These are phyloP conservation scores for Eupithecia centaureata DNA, from an alignment of 2,888 invertebrate genomes.

Conservation along the genomic window DNA sequence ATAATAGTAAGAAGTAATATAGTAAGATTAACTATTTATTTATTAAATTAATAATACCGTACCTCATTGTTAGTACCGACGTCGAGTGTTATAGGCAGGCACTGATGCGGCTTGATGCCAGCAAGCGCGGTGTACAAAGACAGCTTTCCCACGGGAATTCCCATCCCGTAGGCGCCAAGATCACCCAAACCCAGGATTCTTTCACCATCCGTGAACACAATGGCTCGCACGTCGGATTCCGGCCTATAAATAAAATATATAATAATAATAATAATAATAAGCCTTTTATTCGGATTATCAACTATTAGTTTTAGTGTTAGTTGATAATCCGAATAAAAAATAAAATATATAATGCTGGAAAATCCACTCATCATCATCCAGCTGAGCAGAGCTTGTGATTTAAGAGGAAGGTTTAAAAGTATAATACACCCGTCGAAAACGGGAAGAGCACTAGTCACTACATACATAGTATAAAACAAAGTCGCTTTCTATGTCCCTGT, in stretches of 20 bases:
- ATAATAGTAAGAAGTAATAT: too few species aligned
- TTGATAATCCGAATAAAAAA: too few species aligned
- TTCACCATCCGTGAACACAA: conserved; percentile 98
- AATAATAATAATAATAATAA: not conserved
- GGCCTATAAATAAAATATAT: conserved; percentile 83
- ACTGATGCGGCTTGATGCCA: conserved; percentile 97
- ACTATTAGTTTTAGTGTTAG: too few species aligned
- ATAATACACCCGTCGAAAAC: too few species aligned
- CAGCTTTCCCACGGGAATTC: conserved; percentile 98
- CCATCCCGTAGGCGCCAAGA: conserved; percentile 98
- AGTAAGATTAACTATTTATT: too few species aligned
- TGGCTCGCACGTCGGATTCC: conserved; percentile 92
- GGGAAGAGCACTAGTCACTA: too few species aligned
- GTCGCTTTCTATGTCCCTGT: too few species aligned
- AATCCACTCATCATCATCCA: too few species aligned
- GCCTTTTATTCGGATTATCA: not conserved
- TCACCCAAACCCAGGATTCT: conserved; percentile 98
- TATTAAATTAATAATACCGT: not conserved
- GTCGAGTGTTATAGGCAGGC: conserved; percentile 96
- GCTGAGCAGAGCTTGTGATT: too few species aligned
- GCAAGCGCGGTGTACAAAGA: conserved; percentile 98
- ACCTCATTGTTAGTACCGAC: conserved; percentile 97
- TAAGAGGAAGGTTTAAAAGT: too few species aligned
- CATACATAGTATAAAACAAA: too few species aligned
- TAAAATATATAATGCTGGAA: too few species aligned